Base-by-base conservation (phyloP, 2,797 vertebrate genomes). In the Leuciscus waleckii region DNA sequence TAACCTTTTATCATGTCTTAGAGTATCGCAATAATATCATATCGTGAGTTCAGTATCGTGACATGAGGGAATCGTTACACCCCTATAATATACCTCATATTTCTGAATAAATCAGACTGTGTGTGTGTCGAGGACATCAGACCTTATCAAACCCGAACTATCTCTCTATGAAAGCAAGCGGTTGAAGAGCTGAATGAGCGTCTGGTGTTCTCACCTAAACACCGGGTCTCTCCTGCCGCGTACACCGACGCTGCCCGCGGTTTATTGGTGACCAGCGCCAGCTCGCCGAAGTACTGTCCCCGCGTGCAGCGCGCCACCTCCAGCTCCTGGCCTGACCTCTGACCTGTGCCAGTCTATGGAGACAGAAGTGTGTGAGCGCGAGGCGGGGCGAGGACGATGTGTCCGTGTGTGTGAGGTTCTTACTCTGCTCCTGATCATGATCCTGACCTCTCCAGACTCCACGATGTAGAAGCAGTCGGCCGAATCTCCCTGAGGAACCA, bases 381-480 rank as follows among this genome's bases (percentile, higher is more conserved):
- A 29, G 26, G 0, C 13, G 6, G 26, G 61, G 6, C 2, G 26
- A 32, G 61, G 2, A 29, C 61, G 5, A 63, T 35, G 61, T 16
- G 13, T 7, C 26, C 0, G 61, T 32, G 26, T 32, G 61, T 2
- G 29, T 65, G 63, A 17, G 26, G 26, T 7, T 32, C 61, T 86
- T 92, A 98, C 98, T 96, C 97, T 97, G 93, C 95, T 98, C 94
- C 91, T 97, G 88, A 99, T 98, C 95, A 96, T 94, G 84, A 99
- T 98, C 94, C 95, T 97, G 89, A 98, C 98, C 92, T 98, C 96
- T 39, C 98, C 98, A 1, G 97, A 97, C 88, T 97, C 96, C 91
- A 99, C 96, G 49, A 99, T 97, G 94, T 95, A 99, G 94, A 99
- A 99, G 90, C 97, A 97, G 89, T 99, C 95, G 14, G 98, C 98